phyloP scores from a whole-genome alignment of 35 echinoderm and acorn worm species.

The Apostichopus californicus region DNA sequence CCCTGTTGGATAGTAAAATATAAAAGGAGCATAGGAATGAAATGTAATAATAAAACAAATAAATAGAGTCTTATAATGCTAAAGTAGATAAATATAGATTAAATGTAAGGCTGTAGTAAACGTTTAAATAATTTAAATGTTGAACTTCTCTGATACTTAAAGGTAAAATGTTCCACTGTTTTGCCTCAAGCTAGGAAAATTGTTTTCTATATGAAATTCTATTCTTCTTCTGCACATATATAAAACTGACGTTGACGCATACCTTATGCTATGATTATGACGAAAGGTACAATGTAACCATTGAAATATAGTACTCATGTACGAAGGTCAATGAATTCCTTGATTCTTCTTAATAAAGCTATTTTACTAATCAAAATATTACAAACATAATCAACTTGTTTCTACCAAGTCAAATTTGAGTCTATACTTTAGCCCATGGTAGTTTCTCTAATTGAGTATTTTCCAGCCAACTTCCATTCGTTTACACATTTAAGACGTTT shows the following conservation, averaged over 20 bases:
- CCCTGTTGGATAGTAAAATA: too few species aligned
- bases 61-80: neutral
- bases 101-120: neutral
- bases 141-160: neutral
- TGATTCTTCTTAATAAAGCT: neutral
- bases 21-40: too few species aligned
- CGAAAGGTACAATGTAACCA: neutral
- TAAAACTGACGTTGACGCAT: neutral
- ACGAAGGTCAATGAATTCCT: neutral
- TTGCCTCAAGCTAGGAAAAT: neutral
- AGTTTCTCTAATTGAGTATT: conserved; percentile 11
- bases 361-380: neutral
- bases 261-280: neutral
- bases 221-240: neutral
- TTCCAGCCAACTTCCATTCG: neutral
- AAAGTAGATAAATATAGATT: too few species aligned
- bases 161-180: neutral
- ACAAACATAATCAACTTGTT: neutral
- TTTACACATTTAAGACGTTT: conserved; percentile 1
- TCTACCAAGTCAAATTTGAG: neutral
- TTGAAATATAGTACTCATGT: neutral
- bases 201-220: neutral
- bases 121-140: neutral
- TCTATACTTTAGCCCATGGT: neutral
- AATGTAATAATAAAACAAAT: neutral